These are phyloP conservation scores for Neodon shergylaensis DNA, from an alignment of 2,113 vertebrate genomes.

Conservation along the genomic window DNA sequence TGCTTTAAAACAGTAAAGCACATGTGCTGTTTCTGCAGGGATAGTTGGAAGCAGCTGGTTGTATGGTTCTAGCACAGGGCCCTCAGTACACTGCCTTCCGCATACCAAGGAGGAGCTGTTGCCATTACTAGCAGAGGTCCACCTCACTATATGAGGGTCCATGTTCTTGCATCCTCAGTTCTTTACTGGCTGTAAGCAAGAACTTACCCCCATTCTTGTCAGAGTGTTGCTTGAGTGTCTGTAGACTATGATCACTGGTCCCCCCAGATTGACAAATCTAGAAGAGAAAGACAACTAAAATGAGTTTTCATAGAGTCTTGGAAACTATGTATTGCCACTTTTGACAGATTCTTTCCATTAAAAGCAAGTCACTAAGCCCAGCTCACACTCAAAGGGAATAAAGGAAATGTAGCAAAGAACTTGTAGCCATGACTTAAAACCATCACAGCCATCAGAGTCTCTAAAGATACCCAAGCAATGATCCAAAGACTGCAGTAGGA, in stretches of 20 bases:
- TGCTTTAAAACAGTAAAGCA: too few relatives aligned
- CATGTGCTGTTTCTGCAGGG: too few relatives aligned
- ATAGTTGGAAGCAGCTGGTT: too few relatives aligned
- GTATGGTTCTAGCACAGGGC: neutral
- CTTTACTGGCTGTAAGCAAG: neutral
- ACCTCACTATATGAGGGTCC: neutral
- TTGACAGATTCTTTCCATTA: neutral
- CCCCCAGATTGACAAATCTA: neutral
- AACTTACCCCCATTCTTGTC: neutral
- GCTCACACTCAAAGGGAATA: neutral
- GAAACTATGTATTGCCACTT: neutral
- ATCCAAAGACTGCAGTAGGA: neutral
- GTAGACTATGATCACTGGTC: neutral
- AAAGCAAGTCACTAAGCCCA: neutral
- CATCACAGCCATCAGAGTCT: neutral
- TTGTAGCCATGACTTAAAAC: neutral
- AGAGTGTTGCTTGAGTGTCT: neutral
- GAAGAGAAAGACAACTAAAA: neutral
- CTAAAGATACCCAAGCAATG: neutral
- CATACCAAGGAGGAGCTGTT: neutral
- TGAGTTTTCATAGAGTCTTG: neutral
- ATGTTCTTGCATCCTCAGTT: neutral
- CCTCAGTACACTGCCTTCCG: neutral
- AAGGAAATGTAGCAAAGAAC: neutral
- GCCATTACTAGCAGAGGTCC: neutral